These are phyloP conservation scores for Pongo abelii DNA, from an alignment of 2,113 vertebrate species.

Conservation along the genomic window DNA sequence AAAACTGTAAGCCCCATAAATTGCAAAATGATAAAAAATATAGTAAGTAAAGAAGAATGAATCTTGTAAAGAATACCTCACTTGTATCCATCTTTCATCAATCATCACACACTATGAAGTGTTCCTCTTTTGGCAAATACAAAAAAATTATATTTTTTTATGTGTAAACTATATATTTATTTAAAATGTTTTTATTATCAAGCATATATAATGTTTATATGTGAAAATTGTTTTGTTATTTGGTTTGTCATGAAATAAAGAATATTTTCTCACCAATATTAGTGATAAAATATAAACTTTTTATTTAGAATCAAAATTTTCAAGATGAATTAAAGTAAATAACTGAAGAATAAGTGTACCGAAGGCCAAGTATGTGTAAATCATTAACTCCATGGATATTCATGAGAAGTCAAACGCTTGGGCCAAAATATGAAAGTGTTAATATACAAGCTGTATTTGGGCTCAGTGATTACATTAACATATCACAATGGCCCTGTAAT, in stretches of 20 bases:
- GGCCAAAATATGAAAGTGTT: neutral
- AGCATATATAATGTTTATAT: neutral
- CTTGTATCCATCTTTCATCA: neutral
- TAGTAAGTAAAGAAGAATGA: neutral
- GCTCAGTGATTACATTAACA: neutral
- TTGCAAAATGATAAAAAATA: neutral
- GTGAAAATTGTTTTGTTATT: neutral
- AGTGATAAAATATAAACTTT: neutral
- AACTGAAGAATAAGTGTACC: neutral
- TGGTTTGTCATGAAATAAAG: neutral
- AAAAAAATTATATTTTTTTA: neutral
- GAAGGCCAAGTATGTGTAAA: neutral
- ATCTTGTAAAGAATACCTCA: neutral
- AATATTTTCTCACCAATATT: neutral
- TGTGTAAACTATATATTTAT: neutral
- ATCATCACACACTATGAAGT: neutral
- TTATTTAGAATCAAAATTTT: neutral
- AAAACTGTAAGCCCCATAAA: neutral
- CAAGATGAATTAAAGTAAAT: neutral
- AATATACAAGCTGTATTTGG: neutral
- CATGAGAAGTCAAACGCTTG: neutral
- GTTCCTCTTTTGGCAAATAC: neutral
- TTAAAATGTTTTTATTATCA: neutral
- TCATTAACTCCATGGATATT: neutral
- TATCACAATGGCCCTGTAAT: neutral